Evolutionary conservation across 2,888 invertebrate genomes (phyloP).

Genomic region (Pristionchus exspectatus): DNA sequence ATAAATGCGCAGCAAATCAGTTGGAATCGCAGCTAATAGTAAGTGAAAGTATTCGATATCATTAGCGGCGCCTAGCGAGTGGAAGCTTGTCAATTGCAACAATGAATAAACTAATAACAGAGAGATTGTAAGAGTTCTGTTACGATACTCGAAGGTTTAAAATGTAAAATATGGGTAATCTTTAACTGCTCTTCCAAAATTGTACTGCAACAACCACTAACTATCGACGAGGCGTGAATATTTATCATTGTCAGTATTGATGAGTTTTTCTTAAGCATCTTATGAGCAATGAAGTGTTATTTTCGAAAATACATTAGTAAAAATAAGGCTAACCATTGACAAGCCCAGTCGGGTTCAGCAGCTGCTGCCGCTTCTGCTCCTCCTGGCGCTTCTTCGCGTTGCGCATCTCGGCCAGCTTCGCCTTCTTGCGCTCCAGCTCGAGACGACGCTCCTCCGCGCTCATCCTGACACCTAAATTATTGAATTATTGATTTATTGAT

Average conservation of each 20-base stretch:
- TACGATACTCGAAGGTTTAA: too few relatives aligned
- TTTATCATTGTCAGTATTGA: too few relatives aligned
- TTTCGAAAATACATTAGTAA: too few relatives aligned
- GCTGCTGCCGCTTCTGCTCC: conserved; percentile 58
- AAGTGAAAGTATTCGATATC: not conserved
- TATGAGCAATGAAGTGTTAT: too few relatives aligned
- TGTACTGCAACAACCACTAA: too few relatives aligned
- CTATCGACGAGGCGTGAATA: too few relatives aligned
- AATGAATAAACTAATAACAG: too few relatives aligned
- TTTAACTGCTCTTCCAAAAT: too few relatives aligned
- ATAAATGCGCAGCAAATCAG: not conserved
- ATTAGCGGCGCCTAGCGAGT: not conserved
- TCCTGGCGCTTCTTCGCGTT: conserved; percentile 57
- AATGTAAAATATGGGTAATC: too few relatives aligned
- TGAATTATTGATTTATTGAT: not conserved
- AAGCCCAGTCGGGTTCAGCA: conserved; percentile 53
- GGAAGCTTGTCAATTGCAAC: too few relatives aligned
- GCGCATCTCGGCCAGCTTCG: conserved; percentile 66
- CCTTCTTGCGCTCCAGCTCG: conserved; percentile 71
- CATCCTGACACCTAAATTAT: not conserved
- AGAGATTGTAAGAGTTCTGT: too few relatives aligned
- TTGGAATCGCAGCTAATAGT: not conserved
- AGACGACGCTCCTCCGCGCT: conserved; percentile 58
- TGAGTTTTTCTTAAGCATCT: too few relatives aligned
- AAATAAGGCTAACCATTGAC: not conserved